Percentiles rank a stretch among this genome's conserved stretches.
Conservation (phyloP, 1,140 invertebrate species). For the Drosophila lacertosa region DNA sequence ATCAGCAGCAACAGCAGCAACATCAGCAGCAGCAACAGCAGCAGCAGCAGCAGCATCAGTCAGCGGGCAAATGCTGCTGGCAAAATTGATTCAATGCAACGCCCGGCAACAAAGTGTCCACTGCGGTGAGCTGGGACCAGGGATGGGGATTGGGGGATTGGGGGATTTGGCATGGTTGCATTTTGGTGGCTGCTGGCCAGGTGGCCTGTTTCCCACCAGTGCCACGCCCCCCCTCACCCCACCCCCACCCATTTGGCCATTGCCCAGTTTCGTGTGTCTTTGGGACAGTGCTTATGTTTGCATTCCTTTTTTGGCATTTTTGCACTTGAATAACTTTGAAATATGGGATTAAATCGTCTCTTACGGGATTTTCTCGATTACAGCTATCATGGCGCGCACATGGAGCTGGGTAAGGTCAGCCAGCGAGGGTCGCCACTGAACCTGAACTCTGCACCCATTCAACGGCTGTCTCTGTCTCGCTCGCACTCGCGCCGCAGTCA, state of each 20-base stretch:
- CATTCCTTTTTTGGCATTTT: conserved; percentile 83
- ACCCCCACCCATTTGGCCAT: conserved; percentile 14
- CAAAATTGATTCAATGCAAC: conserved; percentile 56
- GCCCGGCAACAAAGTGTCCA: conserved; percentile 45
- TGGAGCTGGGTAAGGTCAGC: conserved; percentile 41
- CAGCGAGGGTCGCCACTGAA: conserved; percentile 69
- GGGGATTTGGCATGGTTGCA: conserved; percentile 12
- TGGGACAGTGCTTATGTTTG: conserved; percentile 73
- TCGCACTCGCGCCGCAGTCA: conserved; percentile 47
- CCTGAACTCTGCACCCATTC: conserved; percentile 56
- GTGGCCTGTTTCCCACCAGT: conserved; percentile 68
- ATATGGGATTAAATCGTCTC: conserved; percentile 83
- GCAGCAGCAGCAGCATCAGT: conserved; percentile 27
- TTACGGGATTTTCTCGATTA: conserved; percentile 82
- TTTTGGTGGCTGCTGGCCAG: conserved; percentile 51
- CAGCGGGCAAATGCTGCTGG: conserved; percentile 35
- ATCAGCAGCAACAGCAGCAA: conserved; percentile 10
- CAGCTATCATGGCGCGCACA: conserved; percentile 70
- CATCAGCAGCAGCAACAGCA: conserved; percentile 9
- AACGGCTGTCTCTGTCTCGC: background rate
- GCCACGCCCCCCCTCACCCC: background rate
- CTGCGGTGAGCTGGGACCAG: conserved; percentile 10
- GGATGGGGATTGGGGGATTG: background rate
- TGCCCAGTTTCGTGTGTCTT: conserved; percentile 42
- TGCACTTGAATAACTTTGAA: conserved; percentile 83